Evolutionary conservation across 2,113 vertebrate genomes (phyloP).

Genomic region (Chauna torquata): DNA sequence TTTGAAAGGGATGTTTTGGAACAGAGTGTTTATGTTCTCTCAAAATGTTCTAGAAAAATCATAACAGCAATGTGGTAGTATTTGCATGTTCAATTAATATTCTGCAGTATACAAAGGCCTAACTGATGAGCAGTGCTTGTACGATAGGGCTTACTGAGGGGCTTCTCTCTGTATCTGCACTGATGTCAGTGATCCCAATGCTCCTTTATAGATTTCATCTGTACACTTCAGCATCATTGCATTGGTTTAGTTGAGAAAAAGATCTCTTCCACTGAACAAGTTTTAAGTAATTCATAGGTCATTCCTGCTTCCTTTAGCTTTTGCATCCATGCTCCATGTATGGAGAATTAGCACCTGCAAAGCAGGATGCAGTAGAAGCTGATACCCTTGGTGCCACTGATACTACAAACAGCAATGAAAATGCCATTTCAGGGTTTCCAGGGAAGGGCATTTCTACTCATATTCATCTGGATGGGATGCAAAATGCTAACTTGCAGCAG

Average conservation of each 20-base stretch:
- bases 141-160: not conserved
- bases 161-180: not conserved
- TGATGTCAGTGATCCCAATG: not conserved
- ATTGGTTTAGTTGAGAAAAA: not conserved
- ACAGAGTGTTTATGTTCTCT: not conserved
- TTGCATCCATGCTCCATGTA: not conserved
- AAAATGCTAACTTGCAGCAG: not conserved
- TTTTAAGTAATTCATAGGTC: not conserved
- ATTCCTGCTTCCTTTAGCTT: not conserved
- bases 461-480: not conserved
- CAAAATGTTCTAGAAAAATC: not conserved
- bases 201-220: not conserved
- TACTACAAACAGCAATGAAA: not conserved
- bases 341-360: not conserved
- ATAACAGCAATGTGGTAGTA: not conserved
- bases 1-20: not conserved
- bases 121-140: not conserved
- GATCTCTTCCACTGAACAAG: not conserved
- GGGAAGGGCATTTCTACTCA: not conserved
- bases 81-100: not conserved
- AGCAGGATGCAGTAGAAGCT: not conserved
- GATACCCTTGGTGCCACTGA: not conserved
- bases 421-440: not conserved
- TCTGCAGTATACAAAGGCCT: not conserved
- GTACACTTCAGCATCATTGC: not conserved